Base-by-base conservation (phyloP, 2,888 invertebrate genomes). In the Ophion ventricosus region DNA sequence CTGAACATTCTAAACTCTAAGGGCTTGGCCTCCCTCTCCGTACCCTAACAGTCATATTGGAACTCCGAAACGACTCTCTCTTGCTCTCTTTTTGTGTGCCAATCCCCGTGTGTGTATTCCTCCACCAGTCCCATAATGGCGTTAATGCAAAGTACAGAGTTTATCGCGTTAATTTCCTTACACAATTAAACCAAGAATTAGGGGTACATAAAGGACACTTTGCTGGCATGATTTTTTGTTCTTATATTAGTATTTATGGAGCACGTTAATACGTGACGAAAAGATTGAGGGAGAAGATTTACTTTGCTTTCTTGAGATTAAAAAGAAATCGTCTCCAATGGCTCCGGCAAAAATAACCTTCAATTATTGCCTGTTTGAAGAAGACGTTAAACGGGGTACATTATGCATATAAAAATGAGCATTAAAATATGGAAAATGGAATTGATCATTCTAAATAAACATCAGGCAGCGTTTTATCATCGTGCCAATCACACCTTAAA, bases 101-200 rank as follows among this genome's bases (percentile, higher is more conserved):
- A 56, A 57, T 69, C 35, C 49, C 56, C 49, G 78, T 59, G 35
- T 66, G 61, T 74, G 77, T 56, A 64, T 43, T 64, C 63, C 43
- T 23, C 69, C 77, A 54, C 80, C 82, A 82, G 87, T 86, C 86
- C 88, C 88, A 89, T 90, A 90, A 91, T 90, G 89, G 90, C 87
- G 89, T 89, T 89, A 91, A 91, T 90, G 89, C 88, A 88, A 90
- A 90, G 88, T 89, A 86, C 87, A 90, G 88, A 90, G 88, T 90
- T 87, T 88, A 87, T 87, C 85, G 75, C 89, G 87, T 89, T 91
- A 89, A 91, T 91, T 91, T 88, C 87, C 86, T 89, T 87, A 87
- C 86, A 83, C 88, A 87, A 90, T 91, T 90, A 90, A 90, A 88
- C 87, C 83, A 87, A 87, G 83, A 86, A 86, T 86, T 85, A 83